Conservation (phyloP, 2,113 vertebrate species). For the Pterocles orientalis region DNA sequence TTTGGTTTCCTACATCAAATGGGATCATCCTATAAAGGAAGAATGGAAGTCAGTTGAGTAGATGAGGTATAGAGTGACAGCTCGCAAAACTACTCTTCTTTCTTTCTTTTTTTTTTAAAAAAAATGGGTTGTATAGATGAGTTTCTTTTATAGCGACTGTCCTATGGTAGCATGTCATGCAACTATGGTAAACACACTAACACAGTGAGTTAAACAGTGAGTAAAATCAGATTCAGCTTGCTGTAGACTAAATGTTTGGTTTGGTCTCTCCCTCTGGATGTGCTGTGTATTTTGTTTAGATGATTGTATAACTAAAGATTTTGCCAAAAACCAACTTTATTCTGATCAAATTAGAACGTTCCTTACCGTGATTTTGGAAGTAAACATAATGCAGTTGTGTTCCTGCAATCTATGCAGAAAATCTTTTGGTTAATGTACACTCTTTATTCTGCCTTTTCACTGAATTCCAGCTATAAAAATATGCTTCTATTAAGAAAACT, state of each 20-base stretch:
- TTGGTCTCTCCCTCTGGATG: not conserved
- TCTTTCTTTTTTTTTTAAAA: not conserved
- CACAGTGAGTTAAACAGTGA: not conserved
- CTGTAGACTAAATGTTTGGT: not conserved
- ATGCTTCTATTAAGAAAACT: not conserved
- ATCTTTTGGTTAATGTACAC: not conserved
- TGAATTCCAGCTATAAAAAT: not conserved
- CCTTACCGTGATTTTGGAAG: not conserved
- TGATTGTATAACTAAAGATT: not conserved
- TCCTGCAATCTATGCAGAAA: not conserved
- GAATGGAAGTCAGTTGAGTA: not conserved
- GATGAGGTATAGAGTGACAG: not conserved
- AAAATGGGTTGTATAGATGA: not conserved
- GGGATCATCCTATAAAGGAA: not conserved
- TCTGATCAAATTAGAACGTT: not conserved
- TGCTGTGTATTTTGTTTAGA: conserved; percentile 5
- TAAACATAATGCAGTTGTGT: not conserved
- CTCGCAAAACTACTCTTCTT: not conserved
- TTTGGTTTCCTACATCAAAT: not conserved
- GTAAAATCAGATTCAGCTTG: not conserved
- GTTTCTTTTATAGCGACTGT: not conserved
- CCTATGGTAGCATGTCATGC: not conserved
- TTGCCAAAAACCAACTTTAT: not conserved
- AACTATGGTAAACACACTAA: not conserved
- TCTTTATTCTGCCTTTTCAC: not conserved